These are phyloP conservation scores for Python bivittatus DNA, from an alignment of 2,113 vertebrate genomes.

Conservation along the genomic window DNA sequence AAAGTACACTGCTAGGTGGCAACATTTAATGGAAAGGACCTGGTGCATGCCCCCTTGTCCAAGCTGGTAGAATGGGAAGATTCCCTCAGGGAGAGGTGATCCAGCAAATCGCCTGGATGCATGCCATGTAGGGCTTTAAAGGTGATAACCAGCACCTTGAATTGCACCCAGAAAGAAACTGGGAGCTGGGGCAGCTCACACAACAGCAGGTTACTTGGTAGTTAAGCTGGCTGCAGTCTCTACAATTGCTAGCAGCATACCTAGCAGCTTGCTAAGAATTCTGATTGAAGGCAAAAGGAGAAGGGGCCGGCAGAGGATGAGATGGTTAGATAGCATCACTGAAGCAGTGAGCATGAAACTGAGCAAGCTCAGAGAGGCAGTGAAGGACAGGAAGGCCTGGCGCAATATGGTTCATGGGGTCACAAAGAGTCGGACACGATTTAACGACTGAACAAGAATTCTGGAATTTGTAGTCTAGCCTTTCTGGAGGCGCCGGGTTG, in stretches of 20 bases:
- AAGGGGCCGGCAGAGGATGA: no score
- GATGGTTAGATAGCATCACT: no score
- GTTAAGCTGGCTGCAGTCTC: neutral
- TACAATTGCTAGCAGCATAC: neutral
- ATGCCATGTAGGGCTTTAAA: neutral
- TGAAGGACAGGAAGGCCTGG: no score
- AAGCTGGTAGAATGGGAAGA: neutral
- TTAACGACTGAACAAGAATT: no score
- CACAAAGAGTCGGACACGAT: no score
- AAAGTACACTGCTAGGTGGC: neutral
- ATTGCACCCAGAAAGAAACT: neutral
- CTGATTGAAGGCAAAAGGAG: no score
- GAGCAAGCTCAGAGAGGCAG: no score
- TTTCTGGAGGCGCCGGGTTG: no score
- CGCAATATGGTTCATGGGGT: no score
- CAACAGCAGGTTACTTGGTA: neutral
- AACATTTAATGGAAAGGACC: neutral
- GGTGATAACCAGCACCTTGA: neutral
- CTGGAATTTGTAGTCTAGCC: no score
- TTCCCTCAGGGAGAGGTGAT: neutral
- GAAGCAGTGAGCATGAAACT: no score
- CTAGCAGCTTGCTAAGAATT: neutral
- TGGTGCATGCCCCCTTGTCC: neutral
- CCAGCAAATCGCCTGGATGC: neutral
- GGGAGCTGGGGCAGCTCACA: no score